Conservation (phyloP, 2,888 invertebrate genomes). For the Thereva unica region DNA sequence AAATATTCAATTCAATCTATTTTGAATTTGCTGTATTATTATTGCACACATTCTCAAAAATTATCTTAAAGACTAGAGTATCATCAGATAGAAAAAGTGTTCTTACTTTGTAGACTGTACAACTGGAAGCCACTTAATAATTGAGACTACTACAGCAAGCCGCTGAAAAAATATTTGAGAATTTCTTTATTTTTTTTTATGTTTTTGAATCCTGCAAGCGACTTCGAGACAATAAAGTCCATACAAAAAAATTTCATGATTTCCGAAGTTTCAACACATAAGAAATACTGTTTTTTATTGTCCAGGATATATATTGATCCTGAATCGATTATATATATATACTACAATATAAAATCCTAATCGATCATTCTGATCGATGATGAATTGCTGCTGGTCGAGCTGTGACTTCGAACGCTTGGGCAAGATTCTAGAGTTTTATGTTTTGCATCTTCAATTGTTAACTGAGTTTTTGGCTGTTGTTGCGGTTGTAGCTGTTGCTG, state of each 20-base stretch:
- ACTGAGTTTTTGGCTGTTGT: conserved; percentile 29
- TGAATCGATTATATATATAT: background rate
- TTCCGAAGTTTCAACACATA: no score
- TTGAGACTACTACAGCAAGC: conserved; percentile 19
- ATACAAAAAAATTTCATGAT: no score
- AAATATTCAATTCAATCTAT: no score
- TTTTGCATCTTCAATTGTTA: conserved; percentile 12
- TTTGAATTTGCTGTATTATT: no score
- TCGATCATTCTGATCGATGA: conserved; percentile 44
- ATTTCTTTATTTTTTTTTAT: no score
- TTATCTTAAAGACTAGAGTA: no score
- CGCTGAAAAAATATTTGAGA: background rate
- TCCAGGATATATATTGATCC: background rate
- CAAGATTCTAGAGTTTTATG: conserved; percentile 39
- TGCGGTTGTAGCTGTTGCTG: conserved; percentile 18
- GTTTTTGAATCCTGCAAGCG: conserved; percentile 17
- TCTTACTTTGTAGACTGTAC: conserved; percentile 27
- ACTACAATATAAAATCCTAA: conserved; percentile 25
- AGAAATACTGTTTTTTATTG: background rate
- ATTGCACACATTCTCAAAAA: no score
- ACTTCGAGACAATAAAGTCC: background rate
- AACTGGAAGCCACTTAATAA: conserved; percentile 36
- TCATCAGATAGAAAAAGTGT: background rate
- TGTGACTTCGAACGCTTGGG: conserved; percentile 42
- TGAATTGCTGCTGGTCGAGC: conserved; percentile 44